These are phyloP conservation scores for Charadrius vociferus DNA, from an alignment of 2,113 vertebrate genomes.

Conservation along the genomic window DNA sequence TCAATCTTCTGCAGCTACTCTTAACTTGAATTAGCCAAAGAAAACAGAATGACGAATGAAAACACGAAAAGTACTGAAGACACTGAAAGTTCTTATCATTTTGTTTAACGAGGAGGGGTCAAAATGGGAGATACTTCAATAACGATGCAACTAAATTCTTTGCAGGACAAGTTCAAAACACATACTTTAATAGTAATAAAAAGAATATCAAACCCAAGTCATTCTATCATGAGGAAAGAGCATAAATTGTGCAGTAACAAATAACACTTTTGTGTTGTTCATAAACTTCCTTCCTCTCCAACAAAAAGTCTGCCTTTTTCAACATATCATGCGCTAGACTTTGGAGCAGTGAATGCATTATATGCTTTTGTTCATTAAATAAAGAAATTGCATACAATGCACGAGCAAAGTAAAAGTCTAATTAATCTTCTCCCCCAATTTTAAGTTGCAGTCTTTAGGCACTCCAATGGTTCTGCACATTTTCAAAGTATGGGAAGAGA, in stretches of 20 bases:
- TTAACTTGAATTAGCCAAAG: not conserved
- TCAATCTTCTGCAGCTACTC: not conserved
- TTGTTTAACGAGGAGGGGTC: not conserved
- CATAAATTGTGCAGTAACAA: not conserved
- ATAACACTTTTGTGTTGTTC: not conserved
- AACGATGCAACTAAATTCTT: not conserved
- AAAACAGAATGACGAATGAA: not conserved
- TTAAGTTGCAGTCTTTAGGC: not conserved
- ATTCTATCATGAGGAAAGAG: not conserved
- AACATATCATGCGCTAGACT: not conserved
- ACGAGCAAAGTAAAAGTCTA: not conserved
- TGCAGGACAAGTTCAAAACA: not conserved
- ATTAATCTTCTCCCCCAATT: not conserved
- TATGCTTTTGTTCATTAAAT: not conserved
- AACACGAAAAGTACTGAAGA: not conserved
- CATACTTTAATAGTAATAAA: not conserved
- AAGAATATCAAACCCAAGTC: not conserved
- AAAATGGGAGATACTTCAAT: not conserved
- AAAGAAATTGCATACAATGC: not conserved
- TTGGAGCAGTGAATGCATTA: not conserved
- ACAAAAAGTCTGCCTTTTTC: not conserved
- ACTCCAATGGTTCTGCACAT: not conserved
- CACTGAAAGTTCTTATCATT: not conserved
- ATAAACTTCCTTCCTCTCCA: not conserved
- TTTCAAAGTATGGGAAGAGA: not conserved